Base-by-base conservation (phyloP, 2,888 invertebrate species). In the Phlogophora meticulosa region DNA sequence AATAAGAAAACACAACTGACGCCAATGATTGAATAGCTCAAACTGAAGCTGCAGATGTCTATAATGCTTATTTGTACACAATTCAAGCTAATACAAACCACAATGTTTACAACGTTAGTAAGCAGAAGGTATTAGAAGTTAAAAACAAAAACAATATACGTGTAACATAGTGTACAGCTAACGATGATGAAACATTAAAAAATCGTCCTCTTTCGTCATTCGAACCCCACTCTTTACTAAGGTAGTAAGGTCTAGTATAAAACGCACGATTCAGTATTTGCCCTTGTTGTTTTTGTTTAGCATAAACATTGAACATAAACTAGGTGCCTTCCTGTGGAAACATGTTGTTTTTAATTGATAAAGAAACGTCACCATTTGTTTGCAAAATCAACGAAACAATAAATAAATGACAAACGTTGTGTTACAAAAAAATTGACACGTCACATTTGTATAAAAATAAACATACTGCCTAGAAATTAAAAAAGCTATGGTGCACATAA, bases 141-240 rank as follows among this genome's bases (percentile, higher is more conserved):
- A 34, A 11, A 65, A 71, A 49, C 32, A 40, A 58, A 15, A 65
- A 59, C 53, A 49, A 13, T 38, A 7, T 9, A 53, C n/a, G 43
- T 52, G 20, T 28, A 32, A 38, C 36, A 43, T 36, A 24, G 15
- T 9, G 0, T 15, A 38, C n/a, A 17, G 36, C 10, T 38, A 15
- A 65, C 0, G 4, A 57, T 46, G 55, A 65, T 42, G 42, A 52
- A 32, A 53, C 24, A 17, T 17, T 11, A 15, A 1, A 15, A 46
- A 67, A 42, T n/a, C 20, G 42, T 38, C 48, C 43, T 49, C 17
- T 36, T 58, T 51, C 53, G 28, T 61, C 52, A 42, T 13, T 20
- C 15, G 15, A 20, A 43, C n/a, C 2, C n/a, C 1, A 17, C 10
- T n/a, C n/a, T n/a, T n/a, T n/a, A n/a, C 1, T 3, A 15, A n/a